Base-by-base conservation (phyloP, 2,113 vertebrate species). In the Otis tarda region DNA sequence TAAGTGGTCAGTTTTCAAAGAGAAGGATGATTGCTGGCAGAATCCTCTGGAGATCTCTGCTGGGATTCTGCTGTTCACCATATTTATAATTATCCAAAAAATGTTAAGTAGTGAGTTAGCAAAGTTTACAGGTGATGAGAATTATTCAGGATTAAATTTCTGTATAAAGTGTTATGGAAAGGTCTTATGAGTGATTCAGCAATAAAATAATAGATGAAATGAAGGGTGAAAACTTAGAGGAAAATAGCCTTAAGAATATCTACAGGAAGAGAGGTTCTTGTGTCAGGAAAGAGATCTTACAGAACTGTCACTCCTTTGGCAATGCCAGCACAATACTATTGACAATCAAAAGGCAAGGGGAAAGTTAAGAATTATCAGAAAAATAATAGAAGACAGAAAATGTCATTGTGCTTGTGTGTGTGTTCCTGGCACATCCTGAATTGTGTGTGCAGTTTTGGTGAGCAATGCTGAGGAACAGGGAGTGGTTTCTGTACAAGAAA, bases 1-100 rank as follows among this genome's bases (percentile, higher is more conserved):
- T 82, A 89, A 91, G 93, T 93, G 87, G 91, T 79, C 87, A 91
- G 10, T 95, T 94, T 97, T 94, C 87, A 96, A 69, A 89, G 89
- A 91, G 83, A 75, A 91, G 61, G 39, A 91, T 76, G 67, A 94
- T 87, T 95, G 89, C 81, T 57, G 57, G 15, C 49, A 89, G 74
- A 94, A 87, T 94, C 35, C 70, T 91, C 87, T 91, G 87, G 77
- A 95, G 65, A 91, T 65, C 57, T 91, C 56, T 57, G 49, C 90
- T 75, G 60, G 73, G 57, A 94, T 83, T 90, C 69, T 81, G 52
- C 43, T 84, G 43, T 39, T 95, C 47, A 87, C 45, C 10, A 37
- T 56, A 75, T 60, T 84, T 23, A 81, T 78, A 94, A 78, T 89
- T 77, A 52, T 75, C 60, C 68, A 39, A 61, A 89, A 95, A 94